Conservation (phyloP, 2,797 vertebrate genomes). For the Labroides dimidiatus region DNA sequence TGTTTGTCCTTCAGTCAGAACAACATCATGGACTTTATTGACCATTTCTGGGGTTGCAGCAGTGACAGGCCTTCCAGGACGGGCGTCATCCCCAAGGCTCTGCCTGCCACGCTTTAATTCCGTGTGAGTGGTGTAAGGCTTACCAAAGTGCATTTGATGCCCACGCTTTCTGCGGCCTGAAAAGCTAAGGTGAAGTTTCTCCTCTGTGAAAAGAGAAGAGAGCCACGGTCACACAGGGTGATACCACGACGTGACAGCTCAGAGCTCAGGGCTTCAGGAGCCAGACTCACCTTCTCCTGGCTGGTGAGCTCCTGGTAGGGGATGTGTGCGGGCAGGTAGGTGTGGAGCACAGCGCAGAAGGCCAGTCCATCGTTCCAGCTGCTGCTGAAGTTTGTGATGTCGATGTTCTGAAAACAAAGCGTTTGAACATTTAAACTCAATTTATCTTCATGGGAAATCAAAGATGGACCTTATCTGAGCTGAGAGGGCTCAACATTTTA, state of each 20-base stretch:
- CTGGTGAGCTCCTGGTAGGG: slow-evolving; percentile 94
- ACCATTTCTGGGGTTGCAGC: no score
- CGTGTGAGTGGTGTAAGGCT: slow-evolving; percentile 56
- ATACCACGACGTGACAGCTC: fast-evolving
- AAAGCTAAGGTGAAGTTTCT: slow-evolving; percentile 97
- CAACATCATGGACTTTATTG: no score
- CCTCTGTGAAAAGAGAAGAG: slow-evolving; percentile 81
- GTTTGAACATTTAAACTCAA: neutral
- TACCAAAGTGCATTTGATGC: slow-evolving; percentile 98
- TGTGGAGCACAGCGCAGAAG: slow-evolving; percentile 96
- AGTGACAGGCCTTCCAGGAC: no score
- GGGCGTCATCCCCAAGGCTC: no score
- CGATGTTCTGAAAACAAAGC: slow-evolving; percentile 89
- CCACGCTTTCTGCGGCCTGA: slow-evolving; percentile 97
- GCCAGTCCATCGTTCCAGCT: slow-evolving; percentile 98
- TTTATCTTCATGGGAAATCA: neutral
- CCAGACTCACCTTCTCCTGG: slow-evolving; percentile 92
- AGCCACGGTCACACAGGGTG: slow-evolving; percentile 14
- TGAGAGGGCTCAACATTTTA: slow-evolving; percentile 21
- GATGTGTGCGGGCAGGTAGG: slow-evolving; percentile 96
- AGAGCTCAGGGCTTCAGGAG: neutral
- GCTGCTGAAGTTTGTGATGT: slow-evolving; percentile 99
- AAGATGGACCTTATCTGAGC: neutral
- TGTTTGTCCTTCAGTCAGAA: no score
- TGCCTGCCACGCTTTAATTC: no score